Evolutionary conservation across 2,113 vertebrate genomes (phyloP).

Genomic region (Catharus minimus): DNA sequence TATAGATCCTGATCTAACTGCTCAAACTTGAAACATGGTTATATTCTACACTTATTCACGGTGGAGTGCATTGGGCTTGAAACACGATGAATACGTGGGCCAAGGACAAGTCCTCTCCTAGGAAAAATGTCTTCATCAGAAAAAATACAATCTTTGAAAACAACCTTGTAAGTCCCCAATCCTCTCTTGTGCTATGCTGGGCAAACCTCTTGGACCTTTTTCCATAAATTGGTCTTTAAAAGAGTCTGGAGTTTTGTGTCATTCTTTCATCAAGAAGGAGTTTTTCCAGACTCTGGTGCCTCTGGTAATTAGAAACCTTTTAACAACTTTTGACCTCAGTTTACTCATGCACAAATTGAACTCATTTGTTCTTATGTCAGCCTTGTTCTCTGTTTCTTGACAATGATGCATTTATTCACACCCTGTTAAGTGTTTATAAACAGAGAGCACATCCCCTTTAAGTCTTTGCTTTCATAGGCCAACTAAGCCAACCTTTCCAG

Average conservation of each 20-base stretch:
- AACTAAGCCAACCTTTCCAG: background rate
- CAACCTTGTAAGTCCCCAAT: background rate
- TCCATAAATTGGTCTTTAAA: background rate
- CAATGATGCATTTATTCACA: background rate
- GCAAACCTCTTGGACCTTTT: background rate
- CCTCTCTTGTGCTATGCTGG: background rate
- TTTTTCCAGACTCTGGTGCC: background rate
- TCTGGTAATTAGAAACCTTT: background rate
- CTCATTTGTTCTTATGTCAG: background rate
- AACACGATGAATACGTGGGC: fast-evolving
- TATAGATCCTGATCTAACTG: background rate
- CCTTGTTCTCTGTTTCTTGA: background rate
- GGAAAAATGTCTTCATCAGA: background rate
- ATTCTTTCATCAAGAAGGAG: background rate
- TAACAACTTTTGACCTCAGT: background rate
- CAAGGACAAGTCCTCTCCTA: background rate
- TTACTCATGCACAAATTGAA: background rate
- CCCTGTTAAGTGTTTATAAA: background rate
- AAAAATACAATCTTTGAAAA: background rate
- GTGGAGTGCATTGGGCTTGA: background rate
- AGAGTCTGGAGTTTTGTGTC: background rate
- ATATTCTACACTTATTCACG: fast-evolving
- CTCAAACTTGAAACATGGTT: fast-evolving
- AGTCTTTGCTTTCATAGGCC: background rate
- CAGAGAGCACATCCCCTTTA: background rate